Evolutionary conservation across 2,888 invertebrate genomes (phyloP), one percentile per base, ranked within the genome.

Genomic region (Meteorus cinctellus): DNA sequence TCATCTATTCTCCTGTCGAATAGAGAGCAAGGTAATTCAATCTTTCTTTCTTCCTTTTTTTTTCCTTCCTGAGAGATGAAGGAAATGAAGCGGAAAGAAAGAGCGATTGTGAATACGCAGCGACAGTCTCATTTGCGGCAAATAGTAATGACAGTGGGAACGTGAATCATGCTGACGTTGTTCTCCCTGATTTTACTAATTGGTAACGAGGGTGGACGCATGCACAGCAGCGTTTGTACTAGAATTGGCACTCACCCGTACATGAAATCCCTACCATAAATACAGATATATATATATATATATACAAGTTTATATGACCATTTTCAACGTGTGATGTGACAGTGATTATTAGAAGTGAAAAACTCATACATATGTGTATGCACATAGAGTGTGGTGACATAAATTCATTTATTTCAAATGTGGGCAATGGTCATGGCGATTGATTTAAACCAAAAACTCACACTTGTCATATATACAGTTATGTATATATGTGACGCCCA

Each of bases 11-110:
- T 36, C 24, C 24, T 36, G 34, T 41, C 45, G 71, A 72, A 72
- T 72, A 72, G 65, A 72, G 72, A 51, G 31, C 24, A 12, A 36
- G 51, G 65, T 72, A 72, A 72, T 72, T 72, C 63, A 72, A 72
- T 72, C 65, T 72, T 24, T 24, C 24, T 24, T 24, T 1, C 24
- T 24, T 24, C 24, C 1, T 24, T 24, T 24, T 24, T 24, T 24
- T 24, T 24, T 24, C 1, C 31, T n/a, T 63, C 10, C 14, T 12
- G n/a, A 62, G 63, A 48, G 16, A 41, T 16, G 41, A 45, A 71
- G 62, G 60, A 41, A 62, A 41, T 59, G 55, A 10, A 31, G 24
- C 51, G 55, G 29, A 66, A 65, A 34, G 55, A 36, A 10, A 24
- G 16, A 51, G 63, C 27, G 63, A 65, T 65, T 36, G 51, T 34